Evolutionary conservation across 2,888 invertebrate species (phyloP), one percentile per base, ranked within the genome.

Genomic region (Aphelenchoides bicaudatus): DNA sequence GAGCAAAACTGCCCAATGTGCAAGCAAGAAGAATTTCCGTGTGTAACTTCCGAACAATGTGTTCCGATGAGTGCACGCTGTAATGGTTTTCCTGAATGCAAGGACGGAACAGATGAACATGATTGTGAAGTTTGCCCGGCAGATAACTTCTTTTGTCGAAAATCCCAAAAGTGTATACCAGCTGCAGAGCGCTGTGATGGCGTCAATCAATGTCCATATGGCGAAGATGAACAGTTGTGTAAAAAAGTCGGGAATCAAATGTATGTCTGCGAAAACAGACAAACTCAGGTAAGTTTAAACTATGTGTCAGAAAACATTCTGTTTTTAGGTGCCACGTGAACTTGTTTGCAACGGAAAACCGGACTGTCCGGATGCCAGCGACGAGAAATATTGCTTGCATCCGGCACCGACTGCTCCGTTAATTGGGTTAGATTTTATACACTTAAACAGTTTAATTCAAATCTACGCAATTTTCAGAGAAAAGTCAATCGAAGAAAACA

Each of bases 1-100:
- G 78, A 78, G 57, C 78, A 78, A 55, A 78, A 78, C 51, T 78
- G 78, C 58, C 75, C 76, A 1, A 69, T 75, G 43, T 78, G 78
- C 61, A 66, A 67, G 10, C 65, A 73, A 39, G 70, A 70, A 10
- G 75, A 78, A 50, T 78, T 77, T 54, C 72, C 75, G 6, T 78
- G 78, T 39, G 62, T 76, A 28, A 66, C 72, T n/a, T 73, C 73
- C 13, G 78, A 78, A 51, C 72, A 78, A 52, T 78, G 78, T 58
- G 72, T 78, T 50, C 66, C 74, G 3, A 56, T 74, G 30, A 70
- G 70, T 51, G 56, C 48, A 31, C 66, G 78, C 27, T 78, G 78
- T 56, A 78, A 78, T 38, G 78, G 78, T 1, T 50, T 75, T 29
- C 52, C 62, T n/a, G 78, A 78, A 50, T 78, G 78, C 59, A 59